Evolutionary conservation across 2,888 invertebrate genomes (phyloP), one percentile per base, ranked within the genome.

Genomic region (Malthinus seriepunctatus): DNA sequence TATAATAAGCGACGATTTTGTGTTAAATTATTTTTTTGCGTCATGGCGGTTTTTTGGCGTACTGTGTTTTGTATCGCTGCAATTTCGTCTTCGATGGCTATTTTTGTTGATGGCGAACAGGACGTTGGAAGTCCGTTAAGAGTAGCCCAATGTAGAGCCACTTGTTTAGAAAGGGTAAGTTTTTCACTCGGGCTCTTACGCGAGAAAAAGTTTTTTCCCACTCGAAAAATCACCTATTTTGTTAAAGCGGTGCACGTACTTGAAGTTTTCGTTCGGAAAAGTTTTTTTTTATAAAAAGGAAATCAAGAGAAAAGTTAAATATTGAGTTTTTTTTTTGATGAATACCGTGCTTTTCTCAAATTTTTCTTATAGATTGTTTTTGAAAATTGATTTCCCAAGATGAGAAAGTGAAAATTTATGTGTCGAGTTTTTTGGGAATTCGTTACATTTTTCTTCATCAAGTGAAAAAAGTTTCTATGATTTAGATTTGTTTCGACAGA

Each of bases 61-160:
- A 71, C 71, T 48, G 67, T 75, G 66, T 64, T 76, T 62, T 70
- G 71, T 65, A 70, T 76, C 33, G 70, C 72, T 45, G 71, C 72
- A 47, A 65, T 75, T 53, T 69, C 73, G 3, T 71, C 72, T 33
- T 70, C 72, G 42, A 69, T 73, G 70, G 77, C 75, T 59, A 76
- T 78, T 71, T 78, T 79, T 67, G 74, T 77, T 69, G 78, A 77
- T 50, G 85, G 84, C 66, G 86, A 86, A 71, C 85, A 85, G 80
- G 87, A 87, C 76, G 85, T 88, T 68, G 87, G 86, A 61, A 88
- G 88, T 70, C 88, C 88, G 57, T 78, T 88, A 67, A 83, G 88
- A 72, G 88, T 88, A 68, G 88, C 88, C 68, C 88, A 88, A 71
- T 88, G 88, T 77, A 80, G 88, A 77, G 88, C 88, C 67, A 86